Evolutionary conservation across 2,797 vertebrate genomes (phyloP).

Genomic region (Acridotheres tristis): DNA sequence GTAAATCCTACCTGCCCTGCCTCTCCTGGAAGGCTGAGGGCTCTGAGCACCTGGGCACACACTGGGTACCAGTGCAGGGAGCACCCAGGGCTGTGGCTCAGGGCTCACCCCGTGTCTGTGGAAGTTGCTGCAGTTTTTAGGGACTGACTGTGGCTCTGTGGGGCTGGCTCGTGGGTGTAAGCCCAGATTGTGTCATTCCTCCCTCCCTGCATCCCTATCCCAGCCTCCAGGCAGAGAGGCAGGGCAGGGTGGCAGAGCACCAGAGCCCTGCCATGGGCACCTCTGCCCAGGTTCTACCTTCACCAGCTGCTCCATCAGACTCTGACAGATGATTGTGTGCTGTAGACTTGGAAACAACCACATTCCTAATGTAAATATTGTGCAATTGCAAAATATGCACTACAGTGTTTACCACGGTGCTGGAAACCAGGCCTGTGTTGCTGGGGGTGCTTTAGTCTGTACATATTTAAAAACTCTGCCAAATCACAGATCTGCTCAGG

Average conservation of each 20-base stretch:
- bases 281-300: neutral
- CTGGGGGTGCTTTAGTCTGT: neutral
- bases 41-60: neutral
- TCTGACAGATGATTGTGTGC: neutral
- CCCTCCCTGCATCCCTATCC: neutral
- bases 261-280: fast-evolving
- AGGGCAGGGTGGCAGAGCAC: neutral
- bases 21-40: neutral
- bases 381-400: neutral
- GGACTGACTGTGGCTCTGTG: neutral
- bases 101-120: neutral
- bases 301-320: neutral
- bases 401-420: neutral
- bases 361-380: neutral
- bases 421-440: neutral
- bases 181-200: neutral
- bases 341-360: neutral
- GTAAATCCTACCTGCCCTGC: neutral
- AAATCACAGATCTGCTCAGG: neutral
- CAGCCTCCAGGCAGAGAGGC: neutral
- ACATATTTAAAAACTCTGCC: neutral
- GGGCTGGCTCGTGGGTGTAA: neutral
- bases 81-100: neutral
- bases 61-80: neutral
- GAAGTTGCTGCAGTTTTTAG: neutral